Conservation (phyloP, 2,888 invertebrate genomes). For the Lepidocyrtinus sp. region DNA sequence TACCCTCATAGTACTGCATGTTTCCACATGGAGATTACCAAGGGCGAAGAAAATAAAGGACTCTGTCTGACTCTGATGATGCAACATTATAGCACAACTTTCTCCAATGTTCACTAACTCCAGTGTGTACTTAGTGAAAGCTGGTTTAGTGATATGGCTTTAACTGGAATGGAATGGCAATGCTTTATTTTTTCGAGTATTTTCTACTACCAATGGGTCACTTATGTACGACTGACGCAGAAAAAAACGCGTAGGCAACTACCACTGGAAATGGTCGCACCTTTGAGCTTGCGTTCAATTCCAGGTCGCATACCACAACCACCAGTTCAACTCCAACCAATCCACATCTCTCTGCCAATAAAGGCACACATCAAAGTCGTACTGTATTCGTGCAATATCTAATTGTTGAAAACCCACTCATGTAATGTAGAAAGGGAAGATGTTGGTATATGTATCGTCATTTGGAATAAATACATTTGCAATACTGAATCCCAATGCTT, state of each 20-base stretch:
- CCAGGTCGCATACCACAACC: conserved; percentile 52
- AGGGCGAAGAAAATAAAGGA: background rate
- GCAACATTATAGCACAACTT: background rate
- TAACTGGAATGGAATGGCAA: conserved; percentile 3
- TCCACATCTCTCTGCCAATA: conserved; percentile 49
- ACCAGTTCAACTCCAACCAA: conserved; percentile 49
- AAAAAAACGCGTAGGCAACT: conserved; percentile 23
- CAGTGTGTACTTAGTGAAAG: too few species aligned
- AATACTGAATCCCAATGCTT: too few species aligned
- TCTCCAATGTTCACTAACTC: background rate
- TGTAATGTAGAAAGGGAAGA: too few species aligned
- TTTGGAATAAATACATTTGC: too few species aligned
- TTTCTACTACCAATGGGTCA: conserved; percentile 50
- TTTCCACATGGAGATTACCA: background rate
- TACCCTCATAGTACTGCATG: background rate
- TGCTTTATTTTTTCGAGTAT: background rate
- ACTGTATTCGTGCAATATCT: too few species aligned
- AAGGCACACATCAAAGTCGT: conserved; percentile 22
- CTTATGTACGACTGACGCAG: conserved; percentile 42
- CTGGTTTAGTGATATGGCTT: background rate
- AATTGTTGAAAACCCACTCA: too few species aligned
- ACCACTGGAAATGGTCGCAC: conserved; percentile 39
- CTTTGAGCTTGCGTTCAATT: conserved; percentile 59
- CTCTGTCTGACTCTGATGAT: background rate
- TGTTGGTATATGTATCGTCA: too few species aligned